Conservation (phyloP, 2,888 invertebrate genomes). For the Tricholauxania praeusta region DNA sequence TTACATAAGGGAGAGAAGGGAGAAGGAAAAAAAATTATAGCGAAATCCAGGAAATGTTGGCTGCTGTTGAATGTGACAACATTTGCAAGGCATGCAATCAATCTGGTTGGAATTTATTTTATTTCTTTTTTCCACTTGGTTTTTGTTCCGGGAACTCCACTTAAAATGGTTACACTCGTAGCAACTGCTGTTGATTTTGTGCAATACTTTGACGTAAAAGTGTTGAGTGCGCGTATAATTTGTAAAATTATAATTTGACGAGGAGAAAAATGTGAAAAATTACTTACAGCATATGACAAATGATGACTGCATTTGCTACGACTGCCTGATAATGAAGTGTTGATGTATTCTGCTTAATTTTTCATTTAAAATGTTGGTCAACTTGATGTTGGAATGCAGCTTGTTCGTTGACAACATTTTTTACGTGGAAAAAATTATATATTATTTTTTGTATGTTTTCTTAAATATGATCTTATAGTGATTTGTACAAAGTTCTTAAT, state of each 20-base stretch:
- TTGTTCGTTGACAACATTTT: too few relatives aligned
- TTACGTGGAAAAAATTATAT: too few relatives aligned
- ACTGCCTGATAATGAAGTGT: slow-evolving; percentile 12
- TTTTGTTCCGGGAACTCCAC: not conserved
- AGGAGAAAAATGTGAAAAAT: slow-evolving; percentile 18
- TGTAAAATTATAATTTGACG: slow-evolving; percentile 19
- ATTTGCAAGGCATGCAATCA: slow-evolving; percentile 15
- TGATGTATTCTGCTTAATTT: too few relatives aligned
- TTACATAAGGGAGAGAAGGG: too few relatives aligned
- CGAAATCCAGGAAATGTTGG: not conserved
- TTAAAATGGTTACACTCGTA: not conserved
- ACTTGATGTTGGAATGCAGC: too few relatives aligned
- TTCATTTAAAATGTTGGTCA: too few relatives aligned
- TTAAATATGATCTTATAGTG: too few relatives aligned
- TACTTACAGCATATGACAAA: slow-evolving; percentile 9
- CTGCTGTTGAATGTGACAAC: slow-evolving; percentile 23
- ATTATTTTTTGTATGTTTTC: too few relatives aligned
- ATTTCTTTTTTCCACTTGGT: not conserved
- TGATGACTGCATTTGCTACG: slow-evolving; percentile 6
- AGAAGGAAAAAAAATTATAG: too few relatives aligned
- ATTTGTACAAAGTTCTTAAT: too few relatives aligned
- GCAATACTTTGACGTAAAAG: not conserved
- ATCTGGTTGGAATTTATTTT: not conserved
- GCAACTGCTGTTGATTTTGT: not conserved
- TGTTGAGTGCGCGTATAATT: slow-evolving; percentile 5